Conservation (phyloP, 2,113 vertebrate species). For the Cepphus grylle region DNA sequence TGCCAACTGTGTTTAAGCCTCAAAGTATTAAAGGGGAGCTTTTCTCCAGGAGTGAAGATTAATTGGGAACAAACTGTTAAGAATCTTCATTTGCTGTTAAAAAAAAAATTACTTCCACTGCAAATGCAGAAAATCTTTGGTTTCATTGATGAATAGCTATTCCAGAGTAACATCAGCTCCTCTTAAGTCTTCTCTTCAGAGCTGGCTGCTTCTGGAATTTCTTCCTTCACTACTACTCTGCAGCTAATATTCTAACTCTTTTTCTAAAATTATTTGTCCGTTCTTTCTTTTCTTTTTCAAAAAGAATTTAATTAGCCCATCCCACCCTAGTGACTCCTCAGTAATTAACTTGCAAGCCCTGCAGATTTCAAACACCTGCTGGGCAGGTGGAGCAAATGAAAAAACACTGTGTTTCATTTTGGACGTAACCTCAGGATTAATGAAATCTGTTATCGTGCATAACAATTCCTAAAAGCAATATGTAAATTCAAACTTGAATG, state of each 20-base stretch:
- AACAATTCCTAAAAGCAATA: neutral
- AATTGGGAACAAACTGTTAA: neutral
- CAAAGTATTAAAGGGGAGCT: neutral
- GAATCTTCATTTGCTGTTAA: neutral
- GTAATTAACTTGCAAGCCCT: conserved; percentile 26
- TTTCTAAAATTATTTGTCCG: neutral
- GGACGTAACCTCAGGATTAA: neutral
- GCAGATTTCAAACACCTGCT: conserved; percentile 23
- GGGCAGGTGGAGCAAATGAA: neutral
- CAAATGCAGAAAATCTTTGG: neutral
- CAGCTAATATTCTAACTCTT: neutral
- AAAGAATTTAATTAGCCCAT: conserved; percentile 10
- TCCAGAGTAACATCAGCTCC: neutral
- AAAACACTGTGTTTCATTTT: neutral
- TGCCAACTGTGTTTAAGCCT: neutral
- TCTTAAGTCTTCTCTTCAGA: neutral
- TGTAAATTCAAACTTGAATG: neutral
- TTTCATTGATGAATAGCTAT: neutral
- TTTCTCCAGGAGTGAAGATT: neutral
- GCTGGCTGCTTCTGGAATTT: neutral
- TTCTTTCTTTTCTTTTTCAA: neutral
- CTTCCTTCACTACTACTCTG: neutral
- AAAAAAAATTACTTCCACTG: neutral
- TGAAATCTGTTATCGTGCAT: neutral
- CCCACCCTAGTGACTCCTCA: neutral